Base-by-base conservation (phyloP, 1,140 invertebrate genomes). In the Eurytemora carolleeae region DNA sequence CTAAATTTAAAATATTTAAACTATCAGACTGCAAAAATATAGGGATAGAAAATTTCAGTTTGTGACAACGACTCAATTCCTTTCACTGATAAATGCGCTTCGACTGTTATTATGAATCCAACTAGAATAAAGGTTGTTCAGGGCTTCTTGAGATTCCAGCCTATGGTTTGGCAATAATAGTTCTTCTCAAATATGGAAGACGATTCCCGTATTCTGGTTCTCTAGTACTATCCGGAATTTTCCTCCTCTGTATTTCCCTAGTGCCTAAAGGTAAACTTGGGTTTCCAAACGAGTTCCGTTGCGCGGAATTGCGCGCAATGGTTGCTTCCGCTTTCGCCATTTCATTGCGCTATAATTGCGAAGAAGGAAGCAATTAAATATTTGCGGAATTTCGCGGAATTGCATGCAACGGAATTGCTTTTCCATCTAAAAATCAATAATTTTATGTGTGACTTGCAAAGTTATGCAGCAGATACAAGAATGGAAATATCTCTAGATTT, bases 61-160 rank as follows among this genome's bases (percentile, higher is more conserved):
- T 44, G 31, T 44, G 7, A 44, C n/a, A 44, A 44, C 7, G n/a
- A 7, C n/a, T 44, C 31, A 44, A n/a, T 44, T 44, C 31, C 7
- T 44, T 44, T n/a, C 31, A 44, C n/a, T 12, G 7, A n/a, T 44
- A 7, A 44, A 44, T 44, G 31, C n/a, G 31, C 7, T 44, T 7
- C 31, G n/a, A 44, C 31, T 44, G 7, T 12, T 44, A 12, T 44
- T 44, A n/a, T n/a, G n/a, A n/a, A n/a, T n/a, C n/a, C n/a, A 44
- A 44, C 7, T 44, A 44, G 7, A n/a, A 44, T 7, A 12, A 12
- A 44, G 7, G 7, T 12, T 44, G 87, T 63, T 80, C 80, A 18
- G 85, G 83, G 1, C 69, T 79, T 7, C 84, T 87, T 0, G 86
- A 89, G 72, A 73, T 84, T 56, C 82, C 83, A 52, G 81, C 82